Percentiles rank a stretch among this genome's conserved stretches.
Conservation (phyloP, 2,797 vertebrate genomes). For the Picus viridis region DNA sequence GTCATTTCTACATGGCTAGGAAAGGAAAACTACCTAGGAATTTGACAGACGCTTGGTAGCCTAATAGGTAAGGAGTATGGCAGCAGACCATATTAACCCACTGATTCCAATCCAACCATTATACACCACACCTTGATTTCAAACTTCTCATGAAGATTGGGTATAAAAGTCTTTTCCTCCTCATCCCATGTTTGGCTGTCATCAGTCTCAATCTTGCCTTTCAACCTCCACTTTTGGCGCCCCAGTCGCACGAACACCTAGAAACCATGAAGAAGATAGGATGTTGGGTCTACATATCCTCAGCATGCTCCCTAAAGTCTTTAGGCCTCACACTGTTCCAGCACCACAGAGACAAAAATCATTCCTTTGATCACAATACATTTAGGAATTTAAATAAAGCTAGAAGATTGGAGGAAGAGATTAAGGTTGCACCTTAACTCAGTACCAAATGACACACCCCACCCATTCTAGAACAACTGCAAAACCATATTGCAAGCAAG, state of each 20-base stretch:
- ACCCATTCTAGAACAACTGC: background rate
- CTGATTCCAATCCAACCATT: background rate
- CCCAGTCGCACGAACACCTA: conserved; percentile 91
- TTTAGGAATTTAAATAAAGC: background rate
- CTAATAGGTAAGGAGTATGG: background rate
- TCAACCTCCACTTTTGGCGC: conserved; percentile 92
- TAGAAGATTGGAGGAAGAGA: background rate
- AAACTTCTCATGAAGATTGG: conserved; percentile 89
- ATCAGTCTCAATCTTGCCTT: conserved; percentile 90
- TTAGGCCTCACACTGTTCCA: background rate
- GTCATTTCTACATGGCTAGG: background rate
- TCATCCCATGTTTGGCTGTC: conserved; percentile 94
- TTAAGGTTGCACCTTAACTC: background rate
- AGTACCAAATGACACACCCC: background rate
- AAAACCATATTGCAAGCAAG: background rate
- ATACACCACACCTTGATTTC: conserved; percentile 90
- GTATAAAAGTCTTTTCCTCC: conserved; percentile 92
- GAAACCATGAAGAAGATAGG: background rate
- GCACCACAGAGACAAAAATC: background rate
- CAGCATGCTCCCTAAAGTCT: accelerated
- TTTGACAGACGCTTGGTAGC: background rate
- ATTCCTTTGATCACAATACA: background rate
- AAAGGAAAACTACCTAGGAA: background rate
- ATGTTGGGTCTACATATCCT: accelerated
- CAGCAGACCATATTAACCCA: background rate